phyloP scores from a whole-genome alignment of 2,888 invertebrate genomes.

The Cosmia trapezina region DNA sequence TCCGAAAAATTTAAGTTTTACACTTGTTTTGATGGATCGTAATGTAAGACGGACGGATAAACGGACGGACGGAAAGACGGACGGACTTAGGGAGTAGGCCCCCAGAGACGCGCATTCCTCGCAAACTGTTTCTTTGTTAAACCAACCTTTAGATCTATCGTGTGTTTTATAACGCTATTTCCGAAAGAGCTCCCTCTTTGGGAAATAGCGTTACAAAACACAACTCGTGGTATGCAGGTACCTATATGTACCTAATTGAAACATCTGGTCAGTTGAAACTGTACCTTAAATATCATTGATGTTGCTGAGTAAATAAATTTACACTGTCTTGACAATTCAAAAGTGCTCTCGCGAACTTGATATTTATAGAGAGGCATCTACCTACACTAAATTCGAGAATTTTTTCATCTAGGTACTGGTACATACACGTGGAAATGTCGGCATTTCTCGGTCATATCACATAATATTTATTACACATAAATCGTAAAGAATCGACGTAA shows the following conservation, averaged over 20 bases:
- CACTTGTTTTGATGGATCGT: no score
- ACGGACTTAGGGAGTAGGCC: no score
- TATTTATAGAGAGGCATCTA: no score
- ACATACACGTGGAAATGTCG: background rate
- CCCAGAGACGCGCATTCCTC: conserved; percentile 29
- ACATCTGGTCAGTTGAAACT: no score
- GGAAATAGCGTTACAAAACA: no score
- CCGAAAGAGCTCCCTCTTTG: no score
- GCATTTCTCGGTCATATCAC: conserved; percentile 1
- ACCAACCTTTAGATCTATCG: conserved; percentile 1
- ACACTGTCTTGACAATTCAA: no score
- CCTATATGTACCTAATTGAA: no score
- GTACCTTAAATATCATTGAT: background rate
- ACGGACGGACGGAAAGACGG: no score
- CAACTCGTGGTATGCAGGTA: no score
- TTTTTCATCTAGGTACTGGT: background rate
- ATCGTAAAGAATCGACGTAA: conserved; percentile 1
- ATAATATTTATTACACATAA: background rate
- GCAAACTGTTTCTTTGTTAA: conserved; percentile 37
- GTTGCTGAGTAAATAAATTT: background rate
- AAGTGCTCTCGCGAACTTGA: background rate
- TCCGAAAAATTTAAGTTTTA: no score
- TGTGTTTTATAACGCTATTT: conserved; percentile 16
- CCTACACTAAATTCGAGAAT: background rate
- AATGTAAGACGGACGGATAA: no score